phyloP scores from a whole-genome alignment of 1,140 invertebrate species.

The Drosophila kohkoa region DNA sequence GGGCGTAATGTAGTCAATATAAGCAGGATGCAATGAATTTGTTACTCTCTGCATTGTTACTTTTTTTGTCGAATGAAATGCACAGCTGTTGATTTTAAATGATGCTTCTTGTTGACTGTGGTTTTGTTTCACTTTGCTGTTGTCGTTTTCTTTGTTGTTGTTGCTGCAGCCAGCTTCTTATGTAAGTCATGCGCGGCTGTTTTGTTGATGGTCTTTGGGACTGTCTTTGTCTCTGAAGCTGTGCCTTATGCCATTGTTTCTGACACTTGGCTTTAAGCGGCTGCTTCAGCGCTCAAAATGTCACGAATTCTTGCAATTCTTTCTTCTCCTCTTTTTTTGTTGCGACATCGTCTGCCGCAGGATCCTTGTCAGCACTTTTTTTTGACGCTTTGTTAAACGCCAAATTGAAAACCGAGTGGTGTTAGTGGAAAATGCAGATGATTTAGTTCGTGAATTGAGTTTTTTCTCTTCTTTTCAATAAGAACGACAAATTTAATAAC shows the following conservation, averaged over 20 bases:
- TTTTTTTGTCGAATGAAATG: slow-evolving; percentile 57
- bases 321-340: slow-evolving; percentile 36
- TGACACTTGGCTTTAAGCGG: slow-evolving; percentile 75
- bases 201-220: slow-evolving; percentile 31
- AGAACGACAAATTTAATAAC: not conserved
- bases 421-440: slow-evolving; percentile 33
- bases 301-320: slow-evolving; percentile 64
- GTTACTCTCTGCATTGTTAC: slow-evolving; percentile 47
- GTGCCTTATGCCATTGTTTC: slow-evolving; percentile 68
- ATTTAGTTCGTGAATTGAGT: not conserved
- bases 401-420: slow-evolving; percentile 40
- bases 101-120: slow-evolving; percentile 63
- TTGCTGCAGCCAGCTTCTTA: slow-evolving; percentile 18
- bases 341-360: slow-evolving; percentile 51
- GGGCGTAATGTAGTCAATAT: not conserved
- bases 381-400: slow-evolving; percentile 38
- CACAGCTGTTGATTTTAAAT: slow-evolving; percentile 81
- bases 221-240: slow-evolving; percentile 41
- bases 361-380: slow-evolving; percentile 65
- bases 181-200: slow-evolving; percentile 35
- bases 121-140: slow-evolving; percentile 60
- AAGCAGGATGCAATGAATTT: not conserved
- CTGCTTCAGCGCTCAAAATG: slow-evolving; percentile 72
- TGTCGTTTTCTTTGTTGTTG: not conserved
- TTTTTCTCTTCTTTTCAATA: not conserved